These are phyloP conservation scores for Ceratina japonica DNA, from an alignment of 1,140 invertebrate species.

Conservation along the genomic window DNA sequence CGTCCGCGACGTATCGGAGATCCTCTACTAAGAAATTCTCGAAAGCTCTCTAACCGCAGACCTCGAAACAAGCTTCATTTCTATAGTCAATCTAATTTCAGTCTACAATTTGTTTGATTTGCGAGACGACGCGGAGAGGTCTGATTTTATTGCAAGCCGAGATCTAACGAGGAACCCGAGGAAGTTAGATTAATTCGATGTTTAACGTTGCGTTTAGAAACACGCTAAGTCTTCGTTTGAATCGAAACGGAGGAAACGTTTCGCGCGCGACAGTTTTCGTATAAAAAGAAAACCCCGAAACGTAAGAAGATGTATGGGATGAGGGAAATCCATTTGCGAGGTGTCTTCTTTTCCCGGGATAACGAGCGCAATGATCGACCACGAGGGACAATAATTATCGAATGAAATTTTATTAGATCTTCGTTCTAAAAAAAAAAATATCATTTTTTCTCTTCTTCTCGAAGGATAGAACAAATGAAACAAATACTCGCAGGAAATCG, in stretches of 20 bases:
- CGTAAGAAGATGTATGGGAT: not conserved
- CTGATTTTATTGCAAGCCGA: too few species aligned
- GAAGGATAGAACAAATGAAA: not conserved
- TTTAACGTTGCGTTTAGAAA: not conserved
- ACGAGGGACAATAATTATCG: constrained; percentile 34
- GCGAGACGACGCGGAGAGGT: not conserved
- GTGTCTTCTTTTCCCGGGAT: not conserved
- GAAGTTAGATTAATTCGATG: not conserved
- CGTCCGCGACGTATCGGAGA: not conserved
- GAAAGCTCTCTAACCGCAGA: not conserved
- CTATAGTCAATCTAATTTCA: not conserved
- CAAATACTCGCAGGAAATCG: not conserved
- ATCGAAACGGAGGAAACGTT: not conserved
- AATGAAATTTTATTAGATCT: not conserved
- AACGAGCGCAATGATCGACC: not conserved
- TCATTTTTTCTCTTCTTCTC: not conserved
- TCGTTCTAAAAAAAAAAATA: not conserved
- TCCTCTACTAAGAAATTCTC: not conserved
- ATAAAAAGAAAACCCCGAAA: not conserved
- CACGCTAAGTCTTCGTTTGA: not conserved
- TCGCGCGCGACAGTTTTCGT: not conserved
- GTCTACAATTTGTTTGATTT: not conserved
- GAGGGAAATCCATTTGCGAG: constrained; percentile 31
- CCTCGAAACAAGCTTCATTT: constrained; percentile 5
- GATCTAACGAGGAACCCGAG: not conserved